Base-by-base conservation (phyloP, 2,888 invertebrate species). In the Tetranychus piercei region DNA sequence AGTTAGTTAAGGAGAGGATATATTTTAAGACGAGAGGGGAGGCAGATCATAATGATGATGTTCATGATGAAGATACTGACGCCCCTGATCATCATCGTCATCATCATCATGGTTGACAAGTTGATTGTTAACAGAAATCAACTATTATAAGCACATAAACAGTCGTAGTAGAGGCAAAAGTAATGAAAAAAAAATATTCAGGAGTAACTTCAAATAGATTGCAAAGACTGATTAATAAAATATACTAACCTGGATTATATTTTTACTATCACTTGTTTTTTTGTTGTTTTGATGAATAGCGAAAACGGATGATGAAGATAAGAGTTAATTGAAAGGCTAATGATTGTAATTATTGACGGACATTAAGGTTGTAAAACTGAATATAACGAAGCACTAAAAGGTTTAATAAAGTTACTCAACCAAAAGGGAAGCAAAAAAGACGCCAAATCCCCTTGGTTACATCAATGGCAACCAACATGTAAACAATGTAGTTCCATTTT, bases 61-160 rank as follows among this genome's bases (percentile, higher is more conserved):
- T 15, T 55, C 55, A 55, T 15, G 55, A 55, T 15, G 9, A 9
- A 55, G 55, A 55, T 55, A 55, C 55, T 55, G 15, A 55, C 55
- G 55, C 55, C 55, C 55, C 55, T 55, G 55, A 55, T 55, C 55
- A 55, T 55, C 55, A 55, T 15, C 55, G 15, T 55, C 55, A 55
- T 55, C 55, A 55, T 55, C 55, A 55, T 55, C 55, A 55, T 55
- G 55, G 55, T 55, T 55, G 55, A 55, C 55, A 55, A 55, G 55
- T 55, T 55, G 55, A 55, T 55, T 55, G 55, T 55, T 55, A 55
- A 55, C 55, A 55, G 55, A 55, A 55, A 55, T 15, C 9, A 55
- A 55, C 55, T 15, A 55, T 15, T 15, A 55, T 15, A 55, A 55
- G 11, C 9, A 55, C 55, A 55, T 34, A 34, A 34, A 34, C 34